Conservation (phyloP, 2,797 vertebrate genomes). For the Manis pentadactyla region DNA sequence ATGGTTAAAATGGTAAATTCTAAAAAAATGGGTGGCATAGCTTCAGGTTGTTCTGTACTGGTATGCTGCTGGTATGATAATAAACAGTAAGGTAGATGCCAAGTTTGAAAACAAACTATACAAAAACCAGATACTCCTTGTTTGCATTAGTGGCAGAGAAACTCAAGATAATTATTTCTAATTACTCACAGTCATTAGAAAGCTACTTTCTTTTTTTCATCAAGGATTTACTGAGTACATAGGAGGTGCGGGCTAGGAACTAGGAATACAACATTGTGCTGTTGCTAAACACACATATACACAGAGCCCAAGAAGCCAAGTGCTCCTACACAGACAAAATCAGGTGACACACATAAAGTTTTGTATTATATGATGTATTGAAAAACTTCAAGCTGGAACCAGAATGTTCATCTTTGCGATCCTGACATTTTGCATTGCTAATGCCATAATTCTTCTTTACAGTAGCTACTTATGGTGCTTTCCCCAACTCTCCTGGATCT, state of each 20-base stretch:
- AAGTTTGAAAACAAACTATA: constrained; percentile 6
- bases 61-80: not conserved
- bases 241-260: not conserved
- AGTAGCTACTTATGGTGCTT: not conserved
- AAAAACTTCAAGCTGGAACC: not conserved
- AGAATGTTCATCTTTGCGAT: not conserved
- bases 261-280: not conserved
- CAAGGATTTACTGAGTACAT: not conserved
- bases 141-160: not conserved
- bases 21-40: not conserved
- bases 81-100: not conserved
- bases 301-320: not conserved
- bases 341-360: not conserved
- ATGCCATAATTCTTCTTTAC: not conserved
- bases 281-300: not conserved
- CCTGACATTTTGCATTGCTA: not conserved
- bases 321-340: not conserved
- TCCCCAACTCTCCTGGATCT: not conserved
- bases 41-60: not conserved
- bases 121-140: not conserved
- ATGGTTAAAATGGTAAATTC: not conserved
- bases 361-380: not conserved
- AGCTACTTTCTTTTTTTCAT: not conserved
- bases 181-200: not conserved
- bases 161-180: not conserved